A percentile compares a stretch with the other conserved stretches of the same genome.
phyloP scores from a whole-genome alignment of 2,113 vertebrate species.

The Clupea harengus region DNA sequence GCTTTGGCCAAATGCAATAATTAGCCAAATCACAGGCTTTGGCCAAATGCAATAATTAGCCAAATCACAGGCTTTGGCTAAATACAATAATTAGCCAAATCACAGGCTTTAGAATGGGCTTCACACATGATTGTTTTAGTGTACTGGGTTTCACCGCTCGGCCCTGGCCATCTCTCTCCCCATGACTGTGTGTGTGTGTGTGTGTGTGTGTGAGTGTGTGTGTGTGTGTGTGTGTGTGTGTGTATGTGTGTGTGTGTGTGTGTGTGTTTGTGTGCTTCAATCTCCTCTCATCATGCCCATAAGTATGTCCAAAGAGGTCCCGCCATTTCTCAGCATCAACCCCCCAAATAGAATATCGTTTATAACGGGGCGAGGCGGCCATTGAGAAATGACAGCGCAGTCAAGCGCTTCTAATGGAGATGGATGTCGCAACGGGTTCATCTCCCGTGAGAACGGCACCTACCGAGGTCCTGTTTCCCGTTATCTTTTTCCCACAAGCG shows the following conservation, averaged over 20 bases:
- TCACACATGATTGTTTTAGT: no score
- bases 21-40: no score
- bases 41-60: no score
- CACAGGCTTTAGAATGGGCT: no score
- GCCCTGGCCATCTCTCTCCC: no score
- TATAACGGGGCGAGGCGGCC: not conserved
- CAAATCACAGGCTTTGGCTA: no score
- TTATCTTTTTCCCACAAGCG: constrained; percentile 14
- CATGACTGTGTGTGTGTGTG: constrained; percentile 16
- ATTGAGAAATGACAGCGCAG: not conserved
- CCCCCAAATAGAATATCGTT: not conserved
- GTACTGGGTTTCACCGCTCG: no score
- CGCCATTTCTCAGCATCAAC: not conserved
- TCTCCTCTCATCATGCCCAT: not conserved
- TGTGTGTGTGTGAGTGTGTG: constrained; percentile 11
- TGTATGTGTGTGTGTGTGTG: constrained; percentile 29
- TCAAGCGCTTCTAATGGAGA: not conserved
- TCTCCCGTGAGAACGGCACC: not conserved
- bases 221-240: constrained; percentile 6
- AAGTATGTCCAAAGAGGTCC: not conserved
- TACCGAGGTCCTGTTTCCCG: not conserved
- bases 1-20: no score
- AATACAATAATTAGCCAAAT: no score
- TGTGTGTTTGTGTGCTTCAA: not conserved
- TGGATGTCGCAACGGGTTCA: not conserved